Conservation (phyloP, 2,797 vertebrate genomes). For the Prunella strophiata region DNA sequence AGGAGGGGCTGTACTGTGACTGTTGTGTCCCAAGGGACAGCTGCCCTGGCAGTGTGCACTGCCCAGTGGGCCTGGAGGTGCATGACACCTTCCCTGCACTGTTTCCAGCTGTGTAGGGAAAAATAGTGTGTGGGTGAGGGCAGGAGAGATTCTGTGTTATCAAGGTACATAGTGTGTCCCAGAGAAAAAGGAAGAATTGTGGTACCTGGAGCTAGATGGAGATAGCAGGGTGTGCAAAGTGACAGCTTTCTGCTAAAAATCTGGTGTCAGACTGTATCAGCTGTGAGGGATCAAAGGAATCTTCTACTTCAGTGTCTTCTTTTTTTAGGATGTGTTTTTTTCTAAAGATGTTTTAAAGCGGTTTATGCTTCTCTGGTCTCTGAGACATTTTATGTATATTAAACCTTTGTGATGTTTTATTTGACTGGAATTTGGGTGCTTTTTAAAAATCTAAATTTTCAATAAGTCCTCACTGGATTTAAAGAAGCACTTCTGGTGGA, state of each 20-base stretch:
- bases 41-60: not conserved
- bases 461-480: not conserved
- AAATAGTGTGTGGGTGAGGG: not conserved
- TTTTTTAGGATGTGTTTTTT: not conserved
- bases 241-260: not conserved
- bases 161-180: not conserved
- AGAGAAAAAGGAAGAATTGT: not conserved
- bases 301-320: not conserved
- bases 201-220: not conserved
- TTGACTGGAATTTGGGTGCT: not conserved
- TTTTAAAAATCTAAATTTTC: not conserved
- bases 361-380: not conserved
- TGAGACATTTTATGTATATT: not conserved
- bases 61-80: not conserved
- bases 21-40: not conserved
- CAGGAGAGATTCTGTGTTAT: not conserved
- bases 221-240: not conserved
- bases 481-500: not conserved
- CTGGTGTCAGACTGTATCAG: not conserved
- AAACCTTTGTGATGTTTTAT: not conserved
- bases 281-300: not conserved
- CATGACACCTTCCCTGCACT: rapidly evolving
- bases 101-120: not conserved
- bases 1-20: not conserved
- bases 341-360: not conserved